A percentile compares a stretch with the other conserved stretches of the same genome.
Evolutionary conservation across 37 sponge, comb jelly and placozoan genomes (phyloP).

Genomic region (Haliclona indistincta): DNA sequence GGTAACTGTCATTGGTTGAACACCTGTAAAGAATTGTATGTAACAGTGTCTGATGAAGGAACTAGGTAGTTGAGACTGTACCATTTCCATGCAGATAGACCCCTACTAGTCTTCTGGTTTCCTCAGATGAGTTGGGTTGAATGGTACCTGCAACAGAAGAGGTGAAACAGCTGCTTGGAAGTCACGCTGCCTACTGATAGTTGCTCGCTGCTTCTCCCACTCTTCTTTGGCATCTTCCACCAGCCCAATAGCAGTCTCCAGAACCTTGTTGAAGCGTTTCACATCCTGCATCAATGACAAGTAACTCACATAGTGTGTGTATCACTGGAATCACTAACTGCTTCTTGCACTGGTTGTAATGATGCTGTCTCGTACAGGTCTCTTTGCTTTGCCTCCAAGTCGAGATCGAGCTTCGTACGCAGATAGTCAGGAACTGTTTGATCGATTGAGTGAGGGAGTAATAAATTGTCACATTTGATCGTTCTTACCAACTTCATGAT

Average conservation of each 20-base stretch:
- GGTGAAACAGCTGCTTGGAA: background rate
- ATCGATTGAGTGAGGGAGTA: background rate
- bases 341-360: background rate
- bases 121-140: slow-evolving; percentile 30
- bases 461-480: background rate
- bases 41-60: too few relatives aligned
- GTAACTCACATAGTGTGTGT: background rate
- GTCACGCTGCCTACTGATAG: slow-evolving; percentile 7
- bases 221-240: slow-evolving; percentile 40
- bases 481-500: slow-evolving; percentile 81
- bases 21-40: too few relatives aligned
- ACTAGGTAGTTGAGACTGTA: too few relatives aligned
- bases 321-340: background rate
- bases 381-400: slow-evolving; percentile 69
- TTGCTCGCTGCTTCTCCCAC: slow-evolving; percentile 42
- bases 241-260: slow-evolving; percentile 11
- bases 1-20: background rate
- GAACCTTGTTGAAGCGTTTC: slow-evolving; percentile 31
- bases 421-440: slow-evolving; percentile 83
- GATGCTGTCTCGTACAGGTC: slow-evolving; percentile 31
- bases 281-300: slow-evolving; percentile 9
- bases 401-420: slow-evolving; percentile 85
- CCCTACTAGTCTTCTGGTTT: slow-evolving; percentile 56
- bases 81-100: slow-evolving; percentile 62
- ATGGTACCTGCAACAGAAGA: slow-evolving; percentile 5